These are phyloP conservation scores for Dascillus cervinus DNA, from an alignment of 2,888 invertebrate genomes.

Conservation along the genomic window DNA sequence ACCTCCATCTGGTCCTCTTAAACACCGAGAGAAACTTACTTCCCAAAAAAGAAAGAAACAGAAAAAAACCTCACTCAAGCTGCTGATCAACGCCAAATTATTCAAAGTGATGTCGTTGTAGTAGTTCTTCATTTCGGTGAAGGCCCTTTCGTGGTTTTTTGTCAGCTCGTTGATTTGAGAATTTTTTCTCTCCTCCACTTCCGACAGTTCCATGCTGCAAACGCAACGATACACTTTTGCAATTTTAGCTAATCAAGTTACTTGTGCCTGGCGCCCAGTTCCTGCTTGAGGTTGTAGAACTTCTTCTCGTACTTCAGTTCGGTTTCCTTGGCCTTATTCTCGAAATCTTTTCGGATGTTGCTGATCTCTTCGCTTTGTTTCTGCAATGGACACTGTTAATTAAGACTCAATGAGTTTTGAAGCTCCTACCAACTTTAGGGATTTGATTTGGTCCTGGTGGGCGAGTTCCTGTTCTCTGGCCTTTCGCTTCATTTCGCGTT, in stretches of 20 bases:
- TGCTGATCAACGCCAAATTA: slow-evolving; percentile 84
- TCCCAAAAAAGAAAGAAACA: slow-evolving; percentile 3
- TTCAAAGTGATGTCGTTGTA: slow-evolving; percentile 92
- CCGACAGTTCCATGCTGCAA: slow-evolving; percentile 69
- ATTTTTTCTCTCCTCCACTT: slow-evolving; percentile 88
- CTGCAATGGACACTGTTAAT: slow-evolving; percentile 20
- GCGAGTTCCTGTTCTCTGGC: slow-evolving; percentile 62
- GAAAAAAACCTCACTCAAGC: slow-evolving; percentile 58
- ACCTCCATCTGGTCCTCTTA: slow-evolving; percentile 64
- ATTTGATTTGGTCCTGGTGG: slow-evolving; percentile 64
- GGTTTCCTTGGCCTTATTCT: slow-evolving; percentile 59
- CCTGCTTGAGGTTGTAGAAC: slow-evolving; percentile 61
- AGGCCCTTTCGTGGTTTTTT: slow-evolving; percentile 74
- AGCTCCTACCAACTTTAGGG: slow-evolving; percentile 55
- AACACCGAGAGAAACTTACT: slow-evolving; percentile 3
- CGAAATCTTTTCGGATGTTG: slow-evolving; percentile 55
- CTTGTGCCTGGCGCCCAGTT: slow-evolving; percentile 60
- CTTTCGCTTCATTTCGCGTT: slow-evolving; percentile 57
- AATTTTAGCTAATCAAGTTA: slow-evolving; percentile 15
- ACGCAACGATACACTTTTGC: slow-evolving; percentile 1
- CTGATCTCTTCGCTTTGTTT: slow-evolving; percentile 46
- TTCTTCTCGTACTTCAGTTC: slow-evolving; percentile 68
- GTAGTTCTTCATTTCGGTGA: slow-evolving; percentile 86
- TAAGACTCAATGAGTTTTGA: not conserved
- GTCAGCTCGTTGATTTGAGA: slow-evolving; percentile 75